phyloP scores from a whole-genome alignment of 2,797 vertebrate species.

The Pyrocephalus nanus region DNA sequence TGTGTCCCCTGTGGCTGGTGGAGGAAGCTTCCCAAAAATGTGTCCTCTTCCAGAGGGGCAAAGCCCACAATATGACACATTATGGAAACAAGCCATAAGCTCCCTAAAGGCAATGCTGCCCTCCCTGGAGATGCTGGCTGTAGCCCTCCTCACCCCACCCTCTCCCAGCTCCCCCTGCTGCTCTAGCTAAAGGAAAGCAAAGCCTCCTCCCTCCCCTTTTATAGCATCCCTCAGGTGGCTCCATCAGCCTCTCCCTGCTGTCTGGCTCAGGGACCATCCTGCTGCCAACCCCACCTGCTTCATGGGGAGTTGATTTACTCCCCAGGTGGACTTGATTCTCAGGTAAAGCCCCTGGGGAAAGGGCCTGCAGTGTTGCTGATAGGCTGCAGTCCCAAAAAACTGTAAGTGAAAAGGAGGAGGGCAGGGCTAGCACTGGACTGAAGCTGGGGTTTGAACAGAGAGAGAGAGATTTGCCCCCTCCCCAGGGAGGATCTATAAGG shows the following conservation, averaged over 20 bases:
- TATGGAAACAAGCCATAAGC: rapidly evolving
- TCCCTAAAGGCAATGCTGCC: rapidly evolving
- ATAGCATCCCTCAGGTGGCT: neutral
- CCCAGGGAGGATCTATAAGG: neutral
- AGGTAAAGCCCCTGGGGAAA: neutral
- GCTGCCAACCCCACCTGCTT: neutral
- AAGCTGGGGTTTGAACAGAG: neutral
- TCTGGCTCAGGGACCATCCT: neutral
- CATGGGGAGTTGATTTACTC: neutral
- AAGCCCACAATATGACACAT: neutral
- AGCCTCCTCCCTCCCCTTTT: rapidly evolving
- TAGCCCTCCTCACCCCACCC: rapidly evolving
- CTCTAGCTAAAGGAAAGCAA: rapidly evolving
- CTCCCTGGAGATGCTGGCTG: neutral
- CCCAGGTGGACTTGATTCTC: neutral
- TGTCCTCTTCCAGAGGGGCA: neutral
- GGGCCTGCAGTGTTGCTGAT: rapidly evolving
- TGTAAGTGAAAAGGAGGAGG: neutral
- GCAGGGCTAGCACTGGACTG: neutral
- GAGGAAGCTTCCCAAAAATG: rapidly evolving
- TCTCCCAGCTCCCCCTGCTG: rapidly evolving
- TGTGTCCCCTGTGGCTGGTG: neutral
- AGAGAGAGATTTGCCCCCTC: neutral
- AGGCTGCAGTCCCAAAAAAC: neutral
- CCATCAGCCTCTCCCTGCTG: neutral